Conservation (phyloP, 2,888 invertebrate genomes). For the Epinotia brunnichana region DNA sequence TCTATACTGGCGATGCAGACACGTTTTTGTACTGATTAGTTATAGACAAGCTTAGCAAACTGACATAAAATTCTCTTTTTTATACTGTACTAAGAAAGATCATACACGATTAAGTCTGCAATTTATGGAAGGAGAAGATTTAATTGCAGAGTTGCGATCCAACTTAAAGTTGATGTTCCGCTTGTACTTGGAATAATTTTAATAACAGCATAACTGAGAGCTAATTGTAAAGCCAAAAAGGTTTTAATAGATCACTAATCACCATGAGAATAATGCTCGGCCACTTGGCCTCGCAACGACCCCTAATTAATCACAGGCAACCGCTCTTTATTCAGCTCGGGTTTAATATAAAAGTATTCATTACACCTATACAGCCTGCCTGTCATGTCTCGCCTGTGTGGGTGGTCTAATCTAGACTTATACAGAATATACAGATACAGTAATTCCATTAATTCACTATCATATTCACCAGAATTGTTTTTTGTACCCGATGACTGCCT, state of each 20-base stretch:
- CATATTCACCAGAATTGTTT: not conserved
- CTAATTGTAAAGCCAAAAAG: not conserved
- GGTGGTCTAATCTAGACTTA: slow-evolving; percentile 6
- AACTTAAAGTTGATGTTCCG: not conserved
- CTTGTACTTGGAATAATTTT: not conserved
- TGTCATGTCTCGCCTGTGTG: slow-evolving; percentile 2
- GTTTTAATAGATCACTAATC: slow-evolving; percentile 7
- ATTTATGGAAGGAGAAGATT: not conserved
- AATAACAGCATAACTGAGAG: not conserved
- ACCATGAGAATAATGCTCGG: slow-evolving; percentile 21
- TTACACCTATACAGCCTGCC: slow-evolving; percentile 10
- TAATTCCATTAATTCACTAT: not conserved
- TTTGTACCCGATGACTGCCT: not conserved
- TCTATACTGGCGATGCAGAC: slow-evolving; percentile 1
- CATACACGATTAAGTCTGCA: not conserved
- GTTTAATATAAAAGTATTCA: slow-evolving; percentile 32
- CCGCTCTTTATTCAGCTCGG: slow-evolving; percentile 30
- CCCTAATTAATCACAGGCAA: slow-evolving; percentile 32
- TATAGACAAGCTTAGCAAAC: not conserved
- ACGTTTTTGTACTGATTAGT: slow-evolving; percentile 11
- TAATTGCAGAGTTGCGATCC: not conserved
- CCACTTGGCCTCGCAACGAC: slow-evolving; percentile 22
- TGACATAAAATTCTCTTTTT: too few species aligned
- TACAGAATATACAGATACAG: not conserved
- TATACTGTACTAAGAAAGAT: not conserved